A percentile compares a stretch with the other conserved stretches of the same genome.
Evolutionary conservation across 2,797 vertebrate species (phyloP).

Genomic region (Scomberomorus guttatus): DNA sequence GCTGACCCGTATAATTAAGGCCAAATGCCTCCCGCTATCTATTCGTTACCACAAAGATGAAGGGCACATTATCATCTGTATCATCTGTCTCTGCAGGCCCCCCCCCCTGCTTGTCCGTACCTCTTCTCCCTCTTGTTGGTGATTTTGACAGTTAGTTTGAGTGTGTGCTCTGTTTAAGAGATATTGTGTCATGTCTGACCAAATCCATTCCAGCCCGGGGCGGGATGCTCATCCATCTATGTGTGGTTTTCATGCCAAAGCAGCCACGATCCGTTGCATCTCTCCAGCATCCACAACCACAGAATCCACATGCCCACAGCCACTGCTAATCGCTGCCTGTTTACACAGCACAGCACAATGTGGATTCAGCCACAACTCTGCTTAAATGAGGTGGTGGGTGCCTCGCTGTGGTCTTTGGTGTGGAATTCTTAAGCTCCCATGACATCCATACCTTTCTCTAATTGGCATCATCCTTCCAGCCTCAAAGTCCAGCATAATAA

Average conservation of each 20-base stretch:
- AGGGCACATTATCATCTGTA: conserved; percentile 69
- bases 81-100: conserved; percentile 59
- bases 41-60: conserved; percentile 61
- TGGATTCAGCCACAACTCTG: conserved; percentile 44
- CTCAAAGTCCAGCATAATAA: conserved; percentile 42
- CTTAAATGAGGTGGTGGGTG: conserved; percentile 36
- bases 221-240: conserved; percentile 67
- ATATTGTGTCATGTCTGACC: conserved; percentile 55
- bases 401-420: conserved; percentile 1
- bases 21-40: conserved; percentile 66
- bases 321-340: conserved; percentile 50
- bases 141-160: conserved; percentile 23
- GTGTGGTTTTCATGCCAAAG: conserved; percentile 66
- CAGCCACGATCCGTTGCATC: conserved; percentile 47
- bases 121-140: conserved; percentile 1
- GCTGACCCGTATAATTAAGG: conserved; percentile 81
- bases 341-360: conserved; percentile 49
- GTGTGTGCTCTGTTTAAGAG: conserved; percentile 38
- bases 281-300: conserved; percentile 50
- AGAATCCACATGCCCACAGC: conserved; percentile 51
- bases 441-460: conserved; percentile 42
- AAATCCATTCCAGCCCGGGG: conserved; percentile 52
- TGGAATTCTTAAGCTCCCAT: conserved; percentile 45
- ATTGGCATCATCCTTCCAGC: conserved; percentile 49
- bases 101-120: not conserved